phyloP scores from a whole-genome alignment of 2,888 invertebrate genomes.

The Eilema depressum region DNA sequence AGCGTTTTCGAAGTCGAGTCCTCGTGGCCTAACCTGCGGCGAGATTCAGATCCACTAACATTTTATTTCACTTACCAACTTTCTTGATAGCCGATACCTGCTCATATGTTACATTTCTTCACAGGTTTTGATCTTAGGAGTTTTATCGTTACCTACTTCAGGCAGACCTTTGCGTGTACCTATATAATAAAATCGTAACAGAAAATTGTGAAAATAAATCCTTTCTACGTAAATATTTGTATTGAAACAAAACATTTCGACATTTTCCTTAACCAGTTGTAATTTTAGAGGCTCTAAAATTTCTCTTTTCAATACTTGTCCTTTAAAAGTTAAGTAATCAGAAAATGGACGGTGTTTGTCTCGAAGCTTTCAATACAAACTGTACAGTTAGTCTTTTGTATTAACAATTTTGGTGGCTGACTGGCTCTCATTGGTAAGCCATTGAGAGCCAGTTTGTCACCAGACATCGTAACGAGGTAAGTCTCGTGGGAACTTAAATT shows the following conservation, averaged over 20 bases:
- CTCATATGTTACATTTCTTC: slow-evolving; percentile 42
- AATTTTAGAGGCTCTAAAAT: slow-evolving; percentile 23
- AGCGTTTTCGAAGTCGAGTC: slow-evolving; percentile 49
- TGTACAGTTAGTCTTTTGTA: slow-evolving; percentile 22
- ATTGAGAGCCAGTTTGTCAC: too few relatives aligned
- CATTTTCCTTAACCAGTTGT: slow-evolving; percentile 17
- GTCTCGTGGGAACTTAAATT: background rate
- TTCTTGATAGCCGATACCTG: slow-evolving; percentile 51
- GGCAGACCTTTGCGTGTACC: slow-evolving; percentile 21
- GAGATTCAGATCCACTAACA: slow-evolving; percentile 51
- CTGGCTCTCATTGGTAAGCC: too few relatives aligned
- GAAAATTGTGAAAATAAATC: slow-evolving; percentile 17
- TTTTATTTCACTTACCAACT: slow-evolving; percentile 55
- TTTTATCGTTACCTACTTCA: slow-evolving; percentile 33
- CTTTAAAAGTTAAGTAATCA: slow-evolving; percentile 36
- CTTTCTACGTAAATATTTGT: slow-evolving; percentile 21
- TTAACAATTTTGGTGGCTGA: slow-evolving; percentile 1
- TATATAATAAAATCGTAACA: slow-evolving; percentile 28
- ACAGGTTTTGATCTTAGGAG: slow-evolving; percentile 33
- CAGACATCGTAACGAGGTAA: too few relatives aligned
- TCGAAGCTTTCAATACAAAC: slow-evolving; percentile 27
- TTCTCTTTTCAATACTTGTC: slow-evolving; percentile 36
- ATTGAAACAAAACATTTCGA: slow-evolving; percentile 11
- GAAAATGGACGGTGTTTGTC: slow-evolving; percentile 30
- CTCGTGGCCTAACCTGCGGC: slow-evolving; percentile 48